phyloP scores from a whole-genome alignment of 30 jellyfish, hydroid and myxozoan species.

The Aurelia sp. region DNA sequence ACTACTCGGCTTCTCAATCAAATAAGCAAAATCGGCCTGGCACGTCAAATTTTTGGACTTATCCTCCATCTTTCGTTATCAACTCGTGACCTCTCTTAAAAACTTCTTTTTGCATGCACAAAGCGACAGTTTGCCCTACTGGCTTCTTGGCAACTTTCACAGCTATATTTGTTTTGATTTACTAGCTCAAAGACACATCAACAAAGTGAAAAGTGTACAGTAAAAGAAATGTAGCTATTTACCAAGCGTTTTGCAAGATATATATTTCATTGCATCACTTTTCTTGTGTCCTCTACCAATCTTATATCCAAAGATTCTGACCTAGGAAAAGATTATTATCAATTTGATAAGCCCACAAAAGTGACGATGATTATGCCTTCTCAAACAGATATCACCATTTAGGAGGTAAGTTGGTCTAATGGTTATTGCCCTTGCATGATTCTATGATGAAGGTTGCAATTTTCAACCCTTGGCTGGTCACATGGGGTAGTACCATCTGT shows the following conservation, averaged over 20 bases:
- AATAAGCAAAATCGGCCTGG: no score
- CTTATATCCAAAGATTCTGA: slow-evolving; percentile 61
- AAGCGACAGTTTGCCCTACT: no score
- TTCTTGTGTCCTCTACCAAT: slow-evolving; percentile 55
- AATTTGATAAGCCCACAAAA: not conserved
- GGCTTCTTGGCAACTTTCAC: no score
- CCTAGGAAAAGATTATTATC: slow-evolving; percentile 8
- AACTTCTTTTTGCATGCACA: no score
- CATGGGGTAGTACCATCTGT: not conserved
- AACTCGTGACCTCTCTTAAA: no score
- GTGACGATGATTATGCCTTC: not conserved
- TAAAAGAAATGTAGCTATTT: not conserved
- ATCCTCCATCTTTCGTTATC: no score
- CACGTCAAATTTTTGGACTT: no score
- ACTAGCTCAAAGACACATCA: not conserved
- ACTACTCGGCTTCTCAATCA: no score
- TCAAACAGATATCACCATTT: no score
- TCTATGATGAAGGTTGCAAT: not conserved
- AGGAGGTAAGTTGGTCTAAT: not conserved
- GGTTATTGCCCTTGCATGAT: not conserved
- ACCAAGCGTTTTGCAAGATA: slow-evolving; percentile 62
- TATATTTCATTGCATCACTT: slow-evolving; percentile 44
- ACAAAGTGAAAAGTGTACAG: not conserved
- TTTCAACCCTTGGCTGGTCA: not conserved
- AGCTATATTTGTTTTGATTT: no score